These are phyloP conservation scores for Isichthys henryi DNA, from an alignment of 2,113 vertebrate species.

Conservation along the genomic window DNA sequence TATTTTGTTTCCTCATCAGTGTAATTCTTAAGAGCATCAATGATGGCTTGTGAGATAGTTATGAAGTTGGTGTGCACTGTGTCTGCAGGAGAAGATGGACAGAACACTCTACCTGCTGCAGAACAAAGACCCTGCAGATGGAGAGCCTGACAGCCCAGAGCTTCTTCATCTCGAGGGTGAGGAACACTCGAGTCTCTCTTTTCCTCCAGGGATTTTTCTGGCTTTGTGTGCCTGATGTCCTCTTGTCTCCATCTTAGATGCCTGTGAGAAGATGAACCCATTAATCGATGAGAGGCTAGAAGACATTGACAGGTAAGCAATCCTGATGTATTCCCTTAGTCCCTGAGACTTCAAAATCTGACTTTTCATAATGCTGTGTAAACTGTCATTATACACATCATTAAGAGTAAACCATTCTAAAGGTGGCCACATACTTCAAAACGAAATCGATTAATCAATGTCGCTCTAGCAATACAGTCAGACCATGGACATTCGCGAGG, in stretches of 20 bases:
- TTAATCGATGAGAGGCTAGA: constrained; percentile 94
- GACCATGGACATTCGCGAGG: no score
- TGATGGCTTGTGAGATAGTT: not conserved
- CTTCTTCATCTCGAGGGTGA: constrained; percentile 88
- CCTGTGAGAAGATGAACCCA: constrained; percentile 95
- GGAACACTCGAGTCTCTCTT: not conserved
- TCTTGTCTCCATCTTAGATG: constrained; percentile 59
- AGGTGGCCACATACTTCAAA: not conserved
- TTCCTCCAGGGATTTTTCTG: not conserved
- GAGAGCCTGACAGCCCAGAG: constrained; percentile 71
- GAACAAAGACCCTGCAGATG: constrained; percentile 83
- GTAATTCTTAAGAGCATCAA: not conserved
- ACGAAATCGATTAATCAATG: not conserved
- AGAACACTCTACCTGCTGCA: constrained; percentile 76
- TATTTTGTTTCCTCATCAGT: not conserved
- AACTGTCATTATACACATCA: not conserved
- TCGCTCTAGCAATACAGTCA: not conserved
- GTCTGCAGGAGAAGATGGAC: constrained; percentile 84
- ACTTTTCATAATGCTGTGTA: not conserved
- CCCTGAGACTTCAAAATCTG: not conserved
- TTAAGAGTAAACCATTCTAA: not conserved
- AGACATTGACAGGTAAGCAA: constrained; percentile 86
- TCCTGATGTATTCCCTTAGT: not conserved
- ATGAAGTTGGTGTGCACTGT: not conserved
- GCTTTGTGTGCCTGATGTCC: not conserved